Base-by-base conservation (phyloP, 1,140 invertebrate genomes). In the Contarinia nasturtii region DNA sequence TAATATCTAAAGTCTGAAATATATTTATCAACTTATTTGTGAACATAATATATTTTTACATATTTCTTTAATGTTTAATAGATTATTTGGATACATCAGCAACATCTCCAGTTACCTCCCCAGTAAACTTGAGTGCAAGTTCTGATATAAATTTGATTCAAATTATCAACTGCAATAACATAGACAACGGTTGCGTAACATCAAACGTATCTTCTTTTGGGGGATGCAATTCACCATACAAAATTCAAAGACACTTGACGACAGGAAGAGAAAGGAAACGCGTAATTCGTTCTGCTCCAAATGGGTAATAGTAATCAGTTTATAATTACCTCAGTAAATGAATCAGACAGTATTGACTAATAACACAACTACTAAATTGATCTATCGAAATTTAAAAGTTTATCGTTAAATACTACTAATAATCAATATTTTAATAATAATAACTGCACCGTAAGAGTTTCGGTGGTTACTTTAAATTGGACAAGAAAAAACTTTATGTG, bases 231-330 rank as follows among this genome's bases (percentile, higher is more conserved):
- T 27, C 82, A 7, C 85, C 82, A 1, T 89, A 89, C 65, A 74
- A 86, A 54, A 81, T 88, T 40, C 86, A 90, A 61, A 70, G 87
- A 49, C 85, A 89, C 53, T 85, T 88, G 2, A 89, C 90, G 34
- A 94, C 91, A 66, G 84, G 94, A 45, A 73, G 92, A 37, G 92
- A 97, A 70, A 72, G 91, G 55, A 90, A 91, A 71, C 75, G 92
- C 57, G 95, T 96, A 88, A 80, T 95, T 73, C 90, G 87, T 85
- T 90, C 81, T 73, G 75, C 75, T 72, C 75, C 75, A 69, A 77
- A 75, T 73, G 75, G 75, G 75, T 79, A 77, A 68, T 7, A 34
- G 14, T 34, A 8, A n/a, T n/a, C n/a, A n/a, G n/a, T n/a, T n/a
- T n/a, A n/a, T n/a, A n/a, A n/a, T n/a, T n/a, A n/a, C n/a, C n/a